phyloP scores from a whole-genome alignment of 1,140 invertebrate genomes.

The Tribolium madens region DNA sequence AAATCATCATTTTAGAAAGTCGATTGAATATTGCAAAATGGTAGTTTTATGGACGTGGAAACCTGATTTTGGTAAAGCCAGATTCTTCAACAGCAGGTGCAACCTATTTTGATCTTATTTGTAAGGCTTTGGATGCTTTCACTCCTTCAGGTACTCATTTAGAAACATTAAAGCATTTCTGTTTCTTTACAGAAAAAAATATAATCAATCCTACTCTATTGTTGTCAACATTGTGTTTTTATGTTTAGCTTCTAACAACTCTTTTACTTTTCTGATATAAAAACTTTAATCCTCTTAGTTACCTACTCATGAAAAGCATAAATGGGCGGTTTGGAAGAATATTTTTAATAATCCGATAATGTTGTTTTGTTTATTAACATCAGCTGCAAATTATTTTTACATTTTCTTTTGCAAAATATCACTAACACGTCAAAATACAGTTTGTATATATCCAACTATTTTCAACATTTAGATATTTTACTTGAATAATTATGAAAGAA shows the following conservation, averaged over 20 bases:
- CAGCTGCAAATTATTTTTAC: neutral
- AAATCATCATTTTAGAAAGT: slow-evolving; percentile 12
- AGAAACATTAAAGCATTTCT: neutral
- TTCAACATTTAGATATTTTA: too few species aligned
- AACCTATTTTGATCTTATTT: slow-evolving; percentile 37
- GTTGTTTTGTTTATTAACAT: neutral
- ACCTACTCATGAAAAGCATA: neutral
- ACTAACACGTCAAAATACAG: too few species aligned
- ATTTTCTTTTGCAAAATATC: too few species aligned
- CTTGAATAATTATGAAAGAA: too few species aligned
- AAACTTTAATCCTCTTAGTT: neutral
- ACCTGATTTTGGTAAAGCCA: slow-evolving; percentile 1
- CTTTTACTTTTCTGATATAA: neutral
- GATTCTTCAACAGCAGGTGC: slow-evolving; percentile 50
- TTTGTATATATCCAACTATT: too few species aligned
- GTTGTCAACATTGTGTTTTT: too few species aligned
- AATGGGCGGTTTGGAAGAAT: neutral
- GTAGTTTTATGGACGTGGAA: slow-evolving; percentile 6
- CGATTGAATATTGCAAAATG: slow-evolving; percentile 15
- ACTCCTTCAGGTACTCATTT: neutral
- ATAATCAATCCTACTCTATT: too few species aligned
- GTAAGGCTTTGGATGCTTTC: slow-evolving; percentile 10
- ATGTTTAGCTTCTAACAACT: neutral
- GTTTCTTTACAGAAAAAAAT: neutral
- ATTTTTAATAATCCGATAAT: neutral